Percentiles rank a stretch among this genome's conserved stretches.
phyloP scores from a whole-genome alignment of 2,113 vertebrate species.

The Genyomyrus donnyi region DNA sequence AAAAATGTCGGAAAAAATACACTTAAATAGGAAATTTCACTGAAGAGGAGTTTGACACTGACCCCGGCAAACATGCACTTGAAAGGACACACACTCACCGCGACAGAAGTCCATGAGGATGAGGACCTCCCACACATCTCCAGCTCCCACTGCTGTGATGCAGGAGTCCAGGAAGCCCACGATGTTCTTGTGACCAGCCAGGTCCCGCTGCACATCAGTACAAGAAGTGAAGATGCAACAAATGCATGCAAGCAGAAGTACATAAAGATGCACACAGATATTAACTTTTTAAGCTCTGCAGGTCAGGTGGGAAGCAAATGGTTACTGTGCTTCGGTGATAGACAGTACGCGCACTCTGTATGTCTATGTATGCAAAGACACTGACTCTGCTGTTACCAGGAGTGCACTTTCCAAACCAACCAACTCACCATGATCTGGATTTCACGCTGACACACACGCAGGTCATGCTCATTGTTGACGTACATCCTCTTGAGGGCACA shows the following conservation, averaged over 20 bases:
- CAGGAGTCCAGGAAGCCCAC: constrained; percentile 95
- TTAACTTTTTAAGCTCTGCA: no score
- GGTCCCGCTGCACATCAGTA: constrained; percentile 72
- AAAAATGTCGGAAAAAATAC: not conserved
- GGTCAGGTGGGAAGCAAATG: not conserved
- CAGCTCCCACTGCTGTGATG: constrained; percentile 81
- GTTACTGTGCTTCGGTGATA: not conserved
- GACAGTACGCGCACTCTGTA: not conserved
- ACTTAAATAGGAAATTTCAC: not conserved
- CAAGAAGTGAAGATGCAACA: not conserved
- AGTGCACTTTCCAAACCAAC: not conserved
- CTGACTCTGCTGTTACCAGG: not conserved
- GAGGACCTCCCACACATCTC: constrained; percentile 96
- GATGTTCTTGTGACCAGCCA: constrained; percentile 94
- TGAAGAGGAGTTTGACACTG: not conserved
- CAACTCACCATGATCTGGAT: constrained; percentile 96
- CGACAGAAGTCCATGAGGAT: constrained; percentile 98
- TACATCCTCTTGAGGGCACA: constrained; percentile 98
- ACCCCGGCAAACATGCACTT: not conserved
- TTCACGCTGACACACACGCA: constrained; percentile 93
- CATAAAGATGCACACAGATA: not conserved
- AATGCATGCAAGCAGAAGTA: not conserved
- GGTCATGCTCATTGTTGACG: constrained; percentile 92
- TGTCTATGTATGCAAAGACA: not conserved
- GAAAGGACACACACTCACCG: constrained; percentile 60